Conservation (phyloP, 2,113 vertebrate genomes). For the Oncorhynchus clarkii region DNA sequence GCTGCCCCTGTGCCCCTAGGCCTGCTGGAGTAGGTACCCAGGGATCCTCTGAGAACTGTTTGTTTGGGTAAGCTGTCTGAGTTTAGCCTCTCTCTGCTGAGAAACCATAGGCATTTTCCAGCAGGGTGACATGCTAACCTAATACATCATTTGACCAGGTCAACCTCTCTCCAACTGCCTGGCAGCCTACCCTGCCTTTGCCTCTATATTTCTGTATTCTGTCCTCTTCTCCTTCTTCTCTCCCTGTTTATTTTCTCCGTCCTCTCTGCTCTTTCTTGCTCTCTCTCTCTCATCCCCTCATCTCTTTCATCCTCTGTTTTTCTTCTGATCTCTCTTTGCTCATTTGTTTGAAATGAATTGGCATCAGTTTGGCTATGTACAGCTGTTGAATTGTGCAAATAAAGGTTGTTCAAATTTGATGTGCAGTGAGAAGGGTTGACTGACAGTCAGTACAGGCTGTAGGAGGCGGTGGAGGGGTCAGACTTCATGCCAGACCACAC, state of each 20-base stretch:
- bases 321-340: neutral
- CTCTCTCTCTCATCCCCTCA: conserved; percentile 1
- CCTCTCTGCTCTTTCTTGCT: conserved; percentile 1
- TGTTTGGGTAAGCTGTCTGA: neutral
- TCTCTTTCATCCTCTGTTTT: neutral
- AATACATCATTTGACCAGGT: conserved; percentile 50
- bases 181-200: neutral
- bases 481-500: neutral
- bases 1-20: conserved; percentile 13
- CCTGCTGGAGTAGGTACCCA: no score
- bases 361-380: neutral
- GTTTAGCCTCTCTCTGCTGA: no score
- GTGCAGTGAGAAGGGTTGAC: neutral
- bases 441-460: neutral
- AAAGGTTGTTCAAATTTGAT: neutral
- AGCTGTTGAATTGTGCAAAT: no score
- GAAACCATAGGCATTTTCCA: conserved; percentile 21
- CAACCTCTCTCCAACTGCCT: neutral
- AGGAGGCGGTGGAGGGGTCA: neutral
- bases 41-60: neutral
- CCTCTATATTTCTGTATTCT: neutral
- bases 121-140: conserved; percentile 27
- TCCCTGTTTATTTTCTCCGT: conserved; percentile 29
- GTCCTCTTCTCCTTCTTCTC: conserved; percentile 14
- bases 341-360: neutral